Conservation (phyloP, 1,140 invertebrate genomes). For the Drosophila pallidifrons region DNA sequence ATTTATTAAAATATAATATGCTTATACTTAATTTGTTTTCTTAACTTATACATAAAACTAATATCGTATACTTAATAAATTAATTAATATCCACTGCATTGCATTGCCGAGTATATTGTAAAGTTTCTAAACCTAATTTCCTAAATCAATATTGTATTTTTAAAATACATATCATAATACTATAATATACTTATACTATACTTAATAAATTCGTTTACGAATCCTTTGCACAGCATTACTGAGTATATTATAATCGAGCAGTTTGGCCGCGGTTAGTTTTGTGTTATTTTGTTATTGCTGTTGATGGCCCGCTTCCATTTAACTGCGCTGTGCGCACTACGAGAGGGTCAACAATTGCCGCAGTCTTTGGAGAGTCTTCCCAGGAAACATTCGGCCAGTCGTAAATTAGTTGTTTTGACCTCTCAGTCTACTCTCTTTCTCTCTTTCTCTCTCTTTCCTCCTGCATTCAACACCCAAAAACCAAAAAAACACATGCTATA, state of each 20-base stretch:
- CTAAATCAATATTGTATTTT: too few species aligned
- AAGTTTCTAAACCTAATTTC: too few species aligned
- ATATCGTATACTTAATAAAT: too few species aligned
- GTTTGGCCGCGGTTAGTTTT: not conserved
- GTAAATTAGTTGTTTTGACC: conserved; percentile 68
- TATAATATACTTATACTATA: too few species aligned
- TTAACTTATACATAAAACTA: too few species aligned
- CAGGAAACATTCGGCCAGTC: conserved; percentile 55
- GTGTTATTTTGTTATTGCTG: conserved; percentile 43
- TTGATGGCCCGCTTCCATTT: conserved; percentile 44
- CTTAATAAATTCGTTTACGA: too few species aligned
- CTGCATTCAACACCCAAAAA: conserved; percentile 20
- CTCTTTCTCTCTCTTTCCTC: not conserved
- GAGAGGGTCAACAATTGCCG: conserved; percentile 65
- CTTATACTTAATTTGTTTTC: too few species aligned
- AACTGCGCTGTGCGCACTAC: conserved; percentile 28
- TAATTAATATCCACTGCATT: too few species aligned
- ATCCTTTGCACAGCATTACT: not conserved
- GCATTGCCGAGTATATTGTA: too few species aligned
- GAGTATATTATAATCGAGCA: conserved; percentile 7
- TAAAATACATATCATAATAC: too few species aligned
- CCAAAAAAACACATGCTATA: not conserved
- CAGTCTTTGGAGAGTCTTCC: conserved; percentile 74
- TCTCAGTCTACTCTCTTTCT: not conserved
- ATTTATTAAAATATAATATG: too few species aligned